Evolutionary conservation across 2,113 vertebrate species (phyloP).

Genomic region (Daphoenositta chrysoptera): DNA sequence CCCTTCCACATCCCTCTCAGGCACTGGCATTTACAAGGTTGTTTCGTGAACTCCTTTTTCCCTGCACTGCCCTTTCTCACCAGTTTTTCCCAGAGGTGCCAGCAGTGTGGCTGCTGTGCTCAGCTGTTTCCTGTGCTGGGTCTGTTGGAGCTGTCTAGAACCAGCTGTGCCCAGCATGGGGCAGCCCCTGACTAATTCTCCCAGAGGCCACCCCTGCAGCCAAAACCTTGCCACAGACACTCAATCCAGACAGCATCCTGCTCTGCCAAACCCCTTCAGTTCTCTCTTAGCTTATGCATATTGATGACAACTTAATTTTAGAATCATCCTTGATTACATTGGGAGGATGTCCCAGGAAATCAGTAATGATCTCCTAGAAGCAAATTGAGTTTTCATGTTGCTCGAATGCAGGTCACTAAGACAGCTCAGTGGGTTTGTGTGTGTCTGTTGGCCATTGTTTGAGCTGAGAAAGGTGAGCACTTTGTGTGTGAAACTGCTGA

Average conservation of each 20-base stretch:
- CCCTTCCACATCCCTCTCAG: not conserved
- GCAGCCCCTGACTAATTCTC: not conserved
- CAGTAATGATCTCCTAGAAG: not conserved
- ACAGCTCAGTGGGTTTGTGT: not conserved
- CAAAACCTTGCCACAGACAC: not conserved
- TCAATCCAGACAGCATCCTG: not conserved
- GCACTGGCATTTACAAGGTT: not conserved
- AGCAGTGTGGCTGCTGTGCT: not conserved
- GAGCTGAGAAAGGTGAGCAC: not conserved
- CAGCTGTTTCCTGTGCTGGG: not conserved
- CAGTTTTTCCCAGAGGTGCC: not conserved
- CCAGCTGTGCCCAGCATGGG: not conserved
- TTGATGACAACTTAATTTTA: not conserved
- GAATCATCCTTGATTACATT: accelerated
- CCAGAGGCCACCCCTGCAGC: not conserved
- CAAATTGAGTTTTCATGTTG: not conserved
- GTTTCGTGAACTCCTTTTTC: not conserved
- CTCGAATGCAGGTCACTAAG: not conserved
- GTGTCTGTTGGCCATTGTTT: not conserved
- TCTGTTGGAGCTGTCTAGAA: not conserved
- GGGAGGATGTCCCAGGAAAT: not conserved
- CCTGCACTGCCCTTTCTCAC: not conserved
- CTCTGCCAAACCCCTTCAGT: not conserved
- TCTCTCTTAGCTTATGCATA: not conserved
- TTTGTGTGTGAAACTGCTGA: not conserved